These are phyloP conservation scores for Oriolus oriolus DNA, from an alignment of 2,113 vertebrate species.

Conservation along the genomic window DNA sequence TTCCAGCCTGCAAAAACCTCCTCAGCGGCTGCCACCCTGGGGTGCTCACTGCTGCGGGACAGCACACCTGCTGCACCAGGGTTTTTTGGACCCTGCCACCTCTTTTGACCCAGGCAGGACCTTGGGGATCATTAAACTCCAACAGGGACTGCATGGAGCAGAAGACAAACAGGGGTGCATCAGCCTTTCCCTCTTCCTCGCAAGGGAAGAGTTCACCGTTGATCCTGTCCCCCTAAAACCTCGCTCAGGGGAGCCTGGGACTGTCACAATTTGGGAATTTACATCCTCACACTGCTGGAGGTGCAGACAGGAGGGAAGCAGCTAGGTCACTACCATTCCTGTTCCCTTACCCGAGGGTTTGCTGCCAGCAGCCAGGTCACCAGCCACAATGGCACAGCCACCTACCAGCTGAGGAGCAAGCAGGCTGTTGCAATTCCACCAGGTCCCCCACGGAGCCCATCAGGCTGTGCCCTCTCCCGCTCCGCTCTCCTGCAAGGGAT, in stretches of 20 bases:
- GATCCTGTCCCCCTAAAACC: background rate
- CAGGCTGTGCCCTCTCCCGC: rapidly evolving
- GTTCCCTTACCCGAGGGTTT: rapidly evolving
- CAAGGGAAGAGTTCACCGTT: rapidly evolving
- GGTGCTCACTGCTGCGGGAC: background rate
- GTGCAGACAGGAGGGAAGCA: background rate
- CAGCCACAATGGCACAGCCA: background rate
- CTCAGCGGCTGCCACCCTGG: rapidly evolving
- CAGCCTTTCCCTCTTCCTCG: background rate
- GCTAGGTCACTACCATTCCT: background rate
- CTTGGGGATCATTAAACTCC: background rate
- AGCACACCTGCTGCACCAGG: rapidly evolving
- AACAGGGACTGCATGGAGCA: background rate
- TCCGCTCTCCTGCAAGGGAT: background rate
- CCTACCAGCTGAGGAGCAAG: background rate
- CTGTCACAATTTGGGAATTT: background rate
- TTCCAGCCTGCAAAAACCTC: background rate
- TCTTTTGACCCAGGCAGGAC: background rate
- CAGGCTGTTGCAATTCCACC: background rate
- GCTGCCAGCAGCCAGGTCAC: background rate
- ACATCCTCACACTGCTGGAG: rapidly evolving
- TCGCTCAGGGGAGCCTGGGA: rapidly evolving
- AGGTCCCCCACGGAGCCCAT: too few relatives aligned
- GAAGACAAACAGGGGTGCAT: background rate
- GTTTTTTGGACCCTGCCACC: background rate